Conservation (phyloP, 2,113 vertebrate species). For the Urocitellus parryii region DNA sequence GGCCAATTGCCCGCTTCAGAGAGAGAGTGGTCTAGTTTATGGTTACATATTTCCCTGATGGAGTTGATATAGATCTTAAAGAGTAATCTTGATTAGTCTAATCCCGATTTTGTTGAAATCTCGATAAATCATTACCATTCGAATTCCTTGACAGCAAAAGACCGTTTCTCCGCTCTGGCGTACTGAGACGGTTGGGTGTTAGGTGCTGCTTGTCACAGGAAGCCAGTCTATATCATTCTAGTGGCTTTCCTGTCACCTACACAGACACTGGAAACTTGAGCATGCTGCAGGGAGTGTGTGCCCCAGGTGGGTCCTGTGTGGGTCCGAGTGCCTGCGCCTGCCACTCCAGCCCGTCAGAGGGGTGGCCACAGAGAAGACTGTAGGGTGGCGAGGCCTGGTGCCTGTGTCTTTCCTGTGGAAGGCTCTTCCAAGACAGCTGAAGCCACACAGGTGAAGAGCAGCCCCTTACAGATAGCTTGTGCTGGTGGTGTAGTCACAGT, state of each 20-base stretch:
- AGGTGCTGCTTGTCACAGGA: not conserved
- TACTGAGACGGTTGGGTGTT: not conserved
- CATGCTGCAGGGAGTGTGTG: fast-evolving
- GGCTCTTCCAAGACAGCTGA: not conserved
- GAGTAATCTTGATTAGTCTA: not conserved
- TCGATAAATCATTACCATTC: not conserved
- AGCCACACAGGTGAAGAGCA: not conserved
- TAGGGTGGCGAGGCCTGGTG: too few relatives aligned
- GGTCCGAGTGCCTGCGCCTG: not conserved
- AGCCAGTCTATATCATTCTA: not conserved
- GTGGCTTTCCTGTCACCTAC: not conserved
- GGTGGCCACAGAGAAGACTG: not conserved
- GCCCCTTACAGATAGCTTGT: not conserved
- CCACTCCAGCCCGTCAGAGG: not conserved
- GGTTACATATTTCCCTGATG: not conserved
- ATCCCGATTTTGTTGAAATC: not conserved
- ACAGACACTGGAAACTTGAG: not conserved
- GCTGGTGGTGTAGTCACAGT: too few relatives aligned
- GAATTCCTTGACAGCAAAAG: not conserved
- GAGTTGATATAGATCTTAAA: constrained; percentile 8
- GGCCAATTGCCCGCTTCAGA: not conserved
- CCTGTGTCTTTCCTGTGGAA: not conserved
- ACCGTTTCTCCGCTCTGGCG: not conserved
- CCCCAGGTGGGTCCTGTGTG: not conserved
- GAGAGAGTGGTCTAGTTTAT: not conserved